phyloP scores from a whole-genome alignment of 2,888 invertebrate genomes.

The Melolontha melolontha region DNA sequence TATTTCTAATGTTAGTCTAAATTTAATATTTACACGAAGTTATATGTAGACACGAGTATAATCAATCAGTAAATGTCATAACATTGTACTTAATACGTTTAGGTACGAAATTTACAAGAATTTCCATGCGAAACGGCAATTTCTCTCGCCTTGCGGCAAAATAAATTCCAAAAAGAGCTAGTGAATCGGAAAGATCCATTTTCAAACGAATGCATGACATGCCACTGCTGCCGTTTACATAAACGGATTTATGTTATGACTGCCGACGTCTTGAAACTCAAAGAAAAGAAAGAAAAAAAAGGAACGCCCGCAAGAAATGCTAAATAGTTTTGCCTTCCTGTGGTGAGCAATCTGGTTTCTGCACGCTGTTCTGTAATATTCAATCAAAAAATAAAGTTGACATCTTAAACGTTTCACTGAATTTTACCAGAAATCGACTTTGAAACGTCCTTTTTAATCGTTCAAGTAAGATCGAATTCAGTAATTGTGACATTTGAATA shows the following conservation, averaged over 20 bases:
- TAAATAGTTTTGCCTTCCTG: no score
- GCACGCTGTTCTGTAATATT: no score
- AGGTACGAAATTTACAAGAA: slow-evolving; percentile 4
- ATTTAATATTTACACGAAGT: slow-evolving; percentile 4
- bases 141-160: slow-evolving; percentile 14
- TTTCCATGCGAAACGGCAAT: slow-evolving; percentile 3
- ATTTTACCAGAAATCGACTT: no score
- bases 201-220: slow-evolving; percentile 8
- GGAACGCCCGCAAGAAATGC: background rate
- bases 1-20: background rate
- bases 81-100: slow-evolving; percentile 6
- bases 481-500: no score
- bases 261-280: background rate
- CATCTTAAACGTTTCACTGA: no score
- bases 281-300: slow-evolving; percentile 1
- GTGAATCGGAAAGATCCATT: slow-evolving; percentile 30
- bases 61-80: slow-evolving; percentile 2
- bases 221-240: slow-evolving; percentile 1
- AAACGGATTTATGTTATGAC: slow-evolving; percentile 20
- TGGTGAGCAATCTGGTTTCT: no score
- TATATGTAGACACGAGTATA: background rate
- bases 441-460: no score
- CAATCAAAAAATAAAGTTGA: no score
- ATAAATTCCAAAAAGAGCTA: slow-evolving; percentile 8
- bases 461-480: no score